Evolutionary conservation across 1,140 invertebrate genomes (phyloP).

Genomic region (Papilio dardanus): DNA sequence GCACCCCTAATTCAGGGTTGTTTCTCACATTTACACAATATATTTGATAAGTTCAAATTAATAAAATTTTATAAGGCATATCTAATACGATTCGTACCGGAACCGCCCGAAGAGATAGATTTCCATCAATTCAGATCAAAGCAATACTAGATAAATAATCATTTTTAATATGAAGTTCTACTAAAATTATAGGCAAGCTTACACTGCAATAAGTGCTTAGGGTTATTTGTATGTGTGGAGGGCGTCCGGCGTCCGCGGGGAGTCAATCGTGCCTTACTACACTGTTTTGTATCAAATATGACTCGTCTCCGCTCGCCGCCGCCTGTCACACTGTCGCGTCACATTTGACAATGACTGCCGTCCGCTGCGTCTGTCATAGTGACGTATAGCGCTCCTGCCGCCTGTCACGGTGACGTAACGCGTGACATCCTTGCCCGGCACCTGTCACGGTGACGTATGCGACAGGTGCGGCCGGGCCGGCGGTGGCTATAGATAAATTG

Average conservation of each 20-base stretch:
- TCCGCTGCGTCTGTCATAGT: too few species aligned
- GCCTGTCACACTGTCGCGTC: not conserved
- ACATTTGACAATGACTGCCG: too few species aligned
- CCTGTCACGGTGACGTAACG: too few species aligned
- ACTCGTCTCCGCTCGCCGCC: slow-evolving; percentile 11
- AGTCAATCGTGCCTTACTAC: slow-evolving; percentile 71
- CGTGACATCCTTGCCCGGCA: not conserved
- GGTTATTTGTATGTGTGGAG: not conserved
- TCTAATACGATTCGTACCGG: not conserved
- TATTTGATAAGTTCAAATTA: slow-evolving; percentile 3
- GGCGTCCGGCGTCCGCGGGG: slow-evolving; percentile 35
- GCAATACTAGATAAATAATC: not conserved
- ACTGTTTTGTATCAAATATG: slow-evolving; percentile 42
- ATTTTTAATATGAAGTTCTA: not conserved
- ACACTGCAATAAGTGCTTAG: slow-evolving; percentile 2
- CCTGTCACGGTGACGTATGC: not conserved
- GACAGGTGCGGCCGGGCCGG: not conserved
- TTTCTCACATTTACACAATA: not conserved
- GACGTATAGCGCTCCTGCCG: too few species aligned
- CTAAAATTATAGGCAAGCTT: not conserved
- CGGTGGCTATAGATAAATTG: slow-evolving; percentile 3
- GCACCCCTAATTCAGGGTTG: not conserved
- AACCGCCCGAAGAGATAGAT: not conserved
- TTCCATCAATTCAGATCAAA: not conserved
- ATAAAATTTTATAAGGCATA: not conserved